phyloP scores from a whole-genome alignment of 2,797 vertebrate genomes.

The Gouania willdenowi region DNA sequence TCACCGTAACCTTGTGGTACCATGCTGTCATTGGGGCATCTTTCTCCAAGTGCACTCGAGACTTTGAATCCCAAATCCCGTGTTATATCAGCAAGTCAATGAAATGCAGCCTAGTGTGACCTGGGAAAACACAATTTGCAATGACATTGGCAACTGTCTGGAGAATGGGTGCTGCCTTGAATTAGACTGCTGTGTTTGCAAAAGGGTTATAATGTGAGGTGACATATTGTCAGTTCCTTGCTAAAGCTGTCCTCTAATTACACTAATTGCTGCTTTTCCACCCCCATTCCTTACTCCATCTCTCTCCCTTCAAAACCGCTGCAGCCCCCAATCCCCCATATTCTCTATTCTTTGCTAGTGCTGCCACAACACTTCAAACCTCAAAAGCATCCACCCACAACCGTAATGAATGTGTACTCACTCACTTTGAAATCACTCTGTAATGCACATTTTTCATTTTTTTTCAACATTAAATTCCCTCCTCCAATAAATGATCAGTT shows the following conservation, averaged over 20 bases:
- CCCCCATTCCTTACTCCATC: constrained; percentile 27
- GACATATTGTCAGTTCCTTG: constrained; percentile 77
- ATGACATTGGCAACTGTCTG: constrained; percentile 63
- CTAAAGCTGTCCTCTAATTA: constrained; percentile 80
- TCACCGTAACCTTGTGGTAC: constrained; percentile 29
- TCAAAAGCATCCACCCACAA: constrained; percentile 47
- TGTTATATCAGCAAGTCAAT: constrained; percentile 71
- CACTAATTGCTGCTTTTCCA: constrained; percentile 72
- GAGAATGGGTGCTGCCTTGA: constrained; percentile 62
- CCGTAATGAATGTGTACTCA: constrained; percentile 33
- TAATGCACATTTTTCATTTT: constrained; percentile 16
- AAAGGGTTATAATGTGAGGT: constrained; percentile 76
- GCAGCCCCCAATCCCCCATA: neutral
- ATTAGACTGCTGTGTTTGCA: constrained; percentile 67
- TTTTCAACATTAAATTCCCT: constrained; percentile 4
- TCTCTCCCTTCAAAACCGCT: constrained; percentile 20
- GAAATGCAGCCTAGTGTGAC: constrained; percentile 55
- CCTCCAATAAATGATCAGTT: neutral
- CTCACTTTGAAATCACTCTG: constrained; percentile 12
- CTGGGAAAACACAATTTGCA: constrained; percentile 62
- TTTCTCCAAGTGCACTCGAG: constrained; percentile 26
- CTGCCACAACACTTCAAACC: constrained; percentile 43
- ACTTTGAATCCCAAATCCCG: constrained; percentile 50
- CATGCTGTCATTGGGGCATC: constrained; percentile 43
- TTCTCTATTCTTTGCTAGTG: constrained; percentile 39